phyloP scores from a whole-genome alignment of 2,113 vertebrate genomes.

The Pionites leucogaster region DNA sequence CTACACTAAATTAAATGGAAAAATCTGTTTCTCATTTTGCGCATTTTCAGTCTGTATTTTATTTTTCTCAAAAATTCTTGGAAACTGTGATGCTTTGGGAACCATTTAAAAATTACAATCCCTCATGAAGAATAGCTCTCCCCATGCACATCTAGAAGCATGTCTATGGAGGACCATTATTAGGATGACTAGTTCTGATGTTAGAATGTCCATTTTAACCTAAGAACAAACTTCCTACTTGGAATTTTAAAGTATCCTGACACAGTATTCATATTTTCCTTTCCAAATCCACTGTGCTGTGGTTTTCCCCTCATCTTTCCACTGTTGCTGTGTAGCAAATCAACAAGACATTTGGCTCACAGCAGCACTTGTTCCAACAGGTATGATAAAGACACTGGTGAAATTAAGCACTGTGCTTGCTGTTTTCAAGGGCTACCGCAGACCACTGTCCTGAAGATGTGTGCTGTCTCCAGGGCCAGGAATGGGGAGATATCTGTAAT shows the following conservation, averaged over 20 bases:
- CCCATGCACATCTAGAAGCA: neutral
- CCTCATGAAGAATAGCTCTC: neutral
- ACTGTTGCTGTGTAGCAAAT: neutral
- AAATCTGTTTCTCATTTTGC: neutral
- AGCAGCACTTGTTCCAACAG: neutral
- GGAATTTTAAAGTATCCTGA: neutral
- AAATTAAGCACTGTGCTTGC: neutral
- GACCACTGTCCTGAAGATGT: neutral
- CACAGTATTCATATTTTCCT: neutral
- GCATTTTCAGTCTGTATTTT: neutral
- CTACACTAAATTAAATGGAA: neutral
- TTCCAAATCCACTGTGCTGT: neutral
- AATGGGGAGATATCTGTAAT: neutral
- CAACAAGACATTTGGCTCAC: neutral
- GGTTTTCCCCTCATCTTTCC: neutral
- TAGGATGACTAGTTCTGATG: neutral
- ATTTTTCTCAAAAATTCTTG: neutral
- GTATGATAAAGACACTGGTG: neutral
- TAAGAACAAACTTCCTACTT: neutral
- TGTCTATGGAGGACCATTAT: neutral
- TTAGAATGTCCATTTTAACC: neutral
- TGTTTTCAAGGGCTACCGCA: neutral
- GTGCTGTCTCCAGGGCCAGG: neutral
- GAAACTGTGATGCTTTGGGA: neutral
- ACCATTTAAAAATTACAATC: neutral